A percentile compares a stretch with the other conserved stretches of the same genome.
phyloP scores from a whole-genome alignment of 2,113 vertebrate genomes.

The Pseudopipra pipra region DNA sequence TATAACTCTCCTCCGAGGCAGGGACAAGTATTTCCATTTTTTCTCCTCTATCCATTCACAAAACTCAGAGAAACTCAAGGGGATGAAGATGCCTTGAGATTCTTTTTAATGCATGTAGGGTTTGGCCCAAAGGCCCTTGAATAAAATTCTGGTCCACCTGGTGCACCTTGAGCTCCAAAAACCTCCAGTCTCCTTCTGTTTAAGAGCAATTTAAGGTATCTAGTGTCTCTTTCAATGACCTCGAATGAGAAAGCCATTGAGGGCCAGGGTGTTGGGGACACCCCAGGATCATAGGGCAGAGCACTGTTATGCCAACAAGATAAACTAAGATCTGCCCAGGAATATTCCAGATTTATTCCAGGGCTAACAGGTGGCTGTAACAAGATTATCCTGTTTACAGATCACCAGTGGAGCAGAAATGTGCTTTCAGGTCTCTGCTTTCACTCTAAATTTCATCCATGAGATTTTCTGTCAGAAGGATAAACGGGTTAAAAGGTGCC shows the following conservation, averaged over 20 bases:
- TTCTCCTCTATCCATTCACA: background rate
- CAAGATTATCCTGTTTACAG: background rate
- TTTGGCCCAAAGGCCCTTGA: background rate
- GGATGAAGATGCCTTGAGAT: fast-evolving
- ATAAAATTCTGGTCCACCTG: background rate
- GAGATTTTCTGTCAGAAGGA: background rate
- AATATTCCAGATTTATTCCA: background rate
- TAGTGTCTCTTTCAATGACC: background rate
- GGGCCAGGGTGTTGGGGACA: background rate
- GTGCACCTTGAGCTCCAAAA: background rate
- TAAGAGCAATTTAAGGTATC: background rate
- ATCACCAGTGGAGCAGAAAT: background rate
- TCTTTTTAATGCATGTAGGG: fast-evolving
- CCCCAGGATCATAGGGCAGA: background rate
- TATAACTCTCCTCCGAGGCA: fast-evolving
- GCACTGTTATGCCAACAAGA: background rate
- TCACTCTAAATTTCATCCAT: background rate
- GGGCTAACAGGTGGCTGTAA: background rate
- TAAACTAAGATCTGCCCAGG: background rate
- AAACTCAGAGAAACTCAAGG: background rate
- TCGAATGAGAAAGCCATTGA: background rate
- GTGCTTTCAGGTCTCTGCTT: background rate
- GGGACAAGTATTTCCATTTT: fast-evolving
- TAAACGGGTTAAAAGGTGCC: background rate
- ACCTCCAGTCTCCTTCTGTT: background rate